Evolutionary conservation across 2,888 invertebrate genomes (phyloP), one percentile per base, ranked within the genome.

Genomic region (Eumacrocentrus americanus): DNA sequence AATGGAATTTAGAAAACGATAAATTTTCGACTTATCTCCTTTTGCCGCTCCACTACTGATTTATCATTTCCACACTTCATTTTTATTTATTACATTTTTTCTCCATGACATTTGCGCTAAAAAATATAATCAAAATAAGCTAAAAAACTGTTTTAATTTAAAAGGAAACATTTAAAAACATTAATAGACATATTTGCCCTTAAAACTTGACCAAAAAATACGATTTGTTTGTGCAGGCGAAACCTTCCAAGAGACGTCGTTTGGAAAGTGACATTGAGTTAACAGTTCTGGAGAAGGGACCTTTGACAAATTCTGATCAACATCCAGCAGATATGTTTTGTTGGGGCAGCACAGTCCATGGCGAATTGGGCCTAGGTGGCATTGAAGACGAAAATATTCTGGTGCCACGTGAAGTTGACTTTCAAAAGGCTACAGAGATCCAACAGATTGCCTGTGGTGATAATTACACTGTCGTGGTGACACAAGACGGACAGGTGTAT

Each of bases 391-490:
- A 90, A 71, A 85, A 86, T 71, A 82, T 87, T 54, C 72, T 81
- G 5, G 66, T 72, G 7, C 87, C 87, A 0, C 74, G 80, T 20
- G 80, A 82, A 71, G 71, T 85, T 9, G 71, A 78, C 53, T 83
- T 83, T 68, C 55, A 67, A 23, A 74, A 80, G 62, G 77, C 80
- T 6, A 69, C 73, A 9, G 69, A 81, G 66, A 67, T 84, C n/a
- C 67, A 70, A 57, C 75, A 81, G 66, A 81, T 88, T 67, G 88
- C 91, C 3, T 92, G 95, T 71, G 95, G 96, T 18, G 88, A 90
- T 70, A 88, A 88, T 68, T 95, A 96, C 79, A 90, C 93, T 0
- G 78, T 96, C 11, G 86, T 95, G 65, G 83, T 95, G 0, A 89
- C 91, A 0, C 83, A 83, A 60, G 86, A 88, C 75, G 96, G 97